Evolutionary conservation across 2,113 vertebrate species (phyloP), one percentile per base, ranked within the genome.

Genomic region (Shinisaurus crocodilurus): DNA sequence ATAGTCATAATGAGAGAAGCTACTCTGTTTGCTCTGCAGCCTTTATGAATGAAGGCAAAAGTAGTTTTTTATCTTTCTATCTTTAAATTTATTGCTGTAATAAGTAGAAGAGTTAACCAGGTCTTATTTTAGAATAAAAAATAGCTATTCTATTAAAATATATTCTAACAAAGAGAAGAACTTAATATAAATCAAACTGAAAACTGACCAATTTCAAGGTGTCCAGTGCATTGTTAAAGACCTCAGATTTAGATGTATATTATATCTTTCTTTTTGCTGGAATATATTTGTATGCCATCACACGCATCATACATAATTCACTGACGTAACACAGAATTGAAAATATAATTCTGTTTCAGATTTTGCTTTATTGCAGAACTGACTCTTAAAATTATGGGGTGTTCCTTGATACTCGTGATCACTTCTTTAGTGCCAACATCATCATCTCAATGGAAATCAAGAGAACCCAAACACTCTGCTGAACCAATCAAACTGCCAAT

Each of bases 61-160:
- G 86, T 88, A 89, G 57, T 83, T 10, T 16, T 76, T 43, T 45
- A 75, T 65, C 91, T 93, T 85, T 84, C 92, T 90, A 92, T n/a
- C 76, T 80, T 48, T 60, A 88, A 93, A 90, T 83, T 87, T 2
- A 80, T 50, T 63, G 6, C 1, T 86, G 50, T 63, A 92, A 88
- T 4, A 75, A 82, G 82, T 79, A 84, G 18, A 3, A 37, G 88
- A 74, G 18, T 37, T 74, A 13, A 34, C 60, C 87, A 83, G 79
- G 89, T 54, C 13, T 9, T 54, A 54, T 54, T 54, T 12, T 54
- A 54, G 54, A 54, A 54, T 54, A 54, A 54, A 54, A 54, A 7
- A 25, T 85, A 77, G 70, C 1, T 76, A 3, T 82, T 82, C 69
- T 83, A 18, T 74, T 67, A 88, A 67, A 32, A 0, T 3, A 20